Base-by-base conservation (phyloP, 2,888 invertebrate genomes). In the Camptogramma bilineatum region DNA sequence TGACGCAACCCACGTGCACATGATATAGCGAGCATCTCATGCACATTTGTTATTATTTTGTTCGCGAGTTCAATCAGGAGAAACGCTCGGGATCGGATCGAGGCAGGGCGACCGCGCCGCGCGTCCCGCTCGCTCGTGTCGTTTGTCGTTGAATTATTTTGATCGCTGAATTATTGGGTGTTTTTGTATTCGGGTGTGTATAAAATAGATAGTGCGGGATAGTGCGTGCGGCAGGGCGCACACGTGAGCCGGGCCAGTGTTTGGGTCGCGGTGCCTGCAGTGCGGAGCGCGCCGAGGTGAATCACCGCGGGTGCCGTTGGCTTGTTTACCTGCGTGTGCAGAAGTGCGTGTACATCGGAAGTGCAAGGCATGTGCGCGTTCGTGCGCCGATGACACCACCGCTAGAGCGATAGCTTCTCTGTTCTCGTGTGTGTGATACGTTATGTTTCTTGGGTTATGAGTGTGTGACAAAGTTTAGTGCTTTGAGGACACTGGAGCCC, bases 11-110 rank as follows among this genome's bases (percentile, higher is more conserved):
- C 93, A 93, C 93, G 93, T 93, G 93, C 88, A 89, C 86, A 80
- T 84, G 87, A 79, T 87, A 87, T 86, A 88, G 82, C 84, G 80
- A 91, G 87, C 81, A 91, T 91, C 91, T 91, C 94, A 94, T 94
- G 94, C 94, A 94, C 94, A 94, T 94, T 95, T 95, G 95, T 95
- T 95, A 94, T 95, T 95, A 95, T 95, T 95, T 95, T 95, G 95
- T 93, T 94, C 92, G 91, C 90, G 94, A 94, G 94, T 94, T 94
- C 94, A 94, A 94, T 94, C 94, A 93, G 81, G 78, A 93, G 81
- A 79, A 84, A 82, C 84, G 83, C 86, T 83, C 80, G 82, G 81
- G 82, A 81, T 88, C 82, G 84, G 81, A 83, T 82, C 83, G 88
- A 84, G 85, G 84, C 82, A 83, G 85, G 83, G 83, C 84, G 85